Base-by-base conservation (phyloP, 2,113 vertebrate species). In the Helogale parvula region DNA sequence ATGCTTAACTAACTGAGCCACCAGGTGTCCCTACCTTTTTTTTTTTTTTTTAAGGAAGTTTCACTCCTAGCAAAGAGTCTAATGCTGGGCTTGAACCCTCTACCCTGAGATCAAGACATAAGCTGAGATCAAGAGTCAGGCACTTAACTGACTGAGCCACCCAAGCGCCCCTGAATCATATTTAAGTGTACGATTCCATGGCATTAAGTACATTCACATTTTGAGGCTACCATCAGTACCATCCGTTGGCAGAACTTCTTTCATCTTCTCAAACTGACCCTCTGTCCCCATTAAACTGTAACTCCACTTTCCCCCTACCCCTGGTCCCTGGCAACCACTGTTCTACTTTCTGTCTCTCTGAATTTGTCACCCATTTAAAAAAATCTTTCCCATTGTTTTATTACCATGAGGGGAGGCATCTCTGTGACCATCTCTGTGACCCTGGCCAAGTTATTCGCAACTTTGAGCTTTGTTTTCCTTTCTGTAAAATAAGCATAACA, bases 401-500 rank as follows among this genome's bases (percentile, higher is more conserved):
- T 87, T 88, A 27, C 13, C 15, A 45, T 25, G 91, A 31, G 17
- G 52, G 19, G 35, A 95, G 31, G 41, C 16, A 57, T 83, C 52
- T 31, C 50, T 11, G 13, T 52, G 16, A 38, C 60, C 8, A 5
- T 57, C 50, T 85, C 63, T 90, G 33, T 76, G 25, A 68, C 63
- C 12, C 21, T n/a, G 25, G 52, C 6, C 47, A 85, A 35, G n/a
- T 88, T 81, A 21, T 54, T 74, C 35, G 31, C 57, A 16, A 35
- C 33, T 68, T n/a, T 71, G 82, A 54, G 63, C 74, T 80, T 83
- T 74, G 50, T 83, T 21, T 90, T 89, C 72, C 88, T 50, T n/a
- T 71, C 57, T 92, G 23, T 66, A 38, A 72, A 77, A 54, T 93
- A 38, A 80, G 52, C 52, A 23, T 57, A 16, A 27, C 13, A 38